Base-by-base conservation (phyloP, 64 coral and sea anemone species). In the Dendrophyllia cribrosa region DNA sequence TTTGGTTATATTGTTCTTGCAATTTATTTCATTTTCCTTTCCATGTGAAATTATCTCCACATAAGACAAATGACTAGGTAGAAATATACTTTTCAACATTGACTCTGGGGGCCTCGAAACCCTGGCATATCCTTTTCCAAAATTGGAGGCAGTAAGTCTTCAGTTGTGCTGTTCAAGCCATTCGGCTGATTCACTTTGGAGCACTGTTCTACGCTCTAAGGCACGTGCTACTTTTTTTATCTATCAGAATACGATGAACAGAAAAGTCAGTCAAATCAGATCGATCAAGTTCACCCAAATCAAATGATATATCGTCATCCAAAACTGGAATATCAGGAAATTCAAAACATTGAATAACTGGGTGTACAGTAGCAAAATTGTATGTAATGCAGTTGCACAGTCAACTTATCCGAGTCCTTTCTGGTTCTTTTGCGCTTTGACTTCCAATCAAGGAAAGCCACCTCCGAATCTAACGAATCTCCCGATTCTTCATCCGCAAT, bases 21-120 rank as follows among this genome's bases (percentile, higher is more conserved):
- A 24, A 26, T 1, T 25, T 70, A n/a, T 70, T 64, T 82, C 81
- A 70, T 95, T 95, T 52, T 2, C 48, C 76, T 89, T 94, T 4
- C 93, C 93, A 90, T 90, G 93, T 2, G 79, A 44, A 78, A 95
- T 90, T 22, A 79, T 19, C 79, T 45, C 59, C 7, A 90, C 93
- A 58, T 95, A 86, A 9, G 93, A 78, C 61, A 95, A 59, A 86
- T 95, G 81, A 59, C 90, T 77, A 1, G 59, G 13, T 7, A 11
- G 4, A 95, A 95, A 90, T 5, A 95, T 72, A 63, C 24, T 86
- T 58, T 86, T 95, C 7, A 90, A 19, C 93, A 95, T 34, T 34
- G 34, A 34, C 34, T 95, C 69, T 44, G 71, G 44, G 11, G 52
- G 71, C 14, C n/a, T 76, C 62, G 63, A 9, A 19, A 76, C 58